A percentile compares a stretch with the other conserved stretches of the same genome.
Evolutionary conservation across 2,113 vertebrate species (phyloP).

Genomic region (Orycteropus afer): DNA sequence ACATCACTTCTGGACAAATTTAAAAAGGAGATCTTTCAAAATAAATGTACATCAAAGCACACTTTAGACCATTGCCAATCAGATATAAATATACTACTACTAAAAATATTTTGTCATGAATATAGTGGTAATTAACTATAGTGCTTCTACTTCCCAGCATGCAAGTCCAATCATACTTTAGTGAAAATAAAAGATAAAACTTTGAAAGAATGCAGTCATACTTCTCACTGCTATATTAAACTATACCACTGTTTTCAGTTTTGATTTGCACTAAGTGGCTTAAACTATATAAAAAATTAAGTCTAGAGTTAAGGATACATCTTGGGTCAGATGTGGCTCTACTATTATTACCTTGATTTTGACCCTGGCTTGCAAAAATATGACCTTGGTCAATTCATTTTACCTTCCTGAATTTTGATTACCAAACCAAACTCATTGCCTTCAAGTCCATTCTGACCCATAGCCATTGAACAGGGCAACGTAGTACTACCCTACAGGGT

Average conservation of each 20-base stretch:
- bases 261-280: background rate
- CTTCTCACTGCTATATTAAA: background rate
- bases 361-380: background rate
- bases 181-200: background rate
- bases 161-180: background rate
- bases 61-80: background rate
- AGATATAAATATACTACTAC: background rate
- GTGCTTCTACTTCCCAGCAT: background rate
- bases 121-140: background rate
- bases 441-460: no score
- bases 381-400: background rate
- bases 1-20: background rate
- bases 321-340: background rate
- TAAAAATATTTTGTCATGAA: background rate
- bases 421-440: no score
- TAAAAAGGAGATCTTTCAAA: slow-evolving; percentile 19
- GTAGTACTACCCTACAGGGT: background rate
- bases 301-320: background rate
- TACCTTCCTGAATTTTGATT: background rate
- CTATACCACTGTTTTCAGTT: background rate
- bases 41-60: background rate
- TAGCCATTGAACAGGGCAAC: no score
- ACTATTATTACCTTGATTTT: background rate
- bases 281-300: background rate
- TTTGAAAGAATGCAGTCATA: background rate